A percentile compares a stretch with the other conserved stretches of the same genome.
Conservation (phyloP, 2,888 invertebrate species). For the Caenorhabditis zanzibari region DNA sequence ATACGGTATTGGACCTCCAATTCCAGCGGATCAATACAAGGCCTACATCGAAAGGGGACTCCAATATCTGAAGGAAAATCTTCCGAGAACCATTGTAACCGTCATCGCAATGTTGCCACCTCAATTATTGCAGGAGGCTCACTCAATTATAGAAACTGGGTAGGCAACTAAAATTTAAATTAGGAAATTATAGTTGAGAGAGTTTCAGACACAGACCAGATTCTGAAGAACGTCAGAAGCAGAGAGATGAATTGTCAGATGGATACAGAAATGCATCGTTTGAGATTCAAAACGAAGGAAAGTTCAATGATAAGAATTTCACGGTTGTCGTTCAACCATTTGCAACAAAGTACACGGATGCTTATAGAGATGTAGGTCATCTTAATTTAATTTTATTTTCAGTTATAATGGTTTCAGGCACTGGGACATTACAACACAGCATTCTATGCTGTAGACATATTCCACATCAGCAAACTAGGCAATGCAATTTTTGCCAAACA, state of each 20-base stretch:
- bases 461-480: conserved; percentile 77
- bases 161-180: neutral
- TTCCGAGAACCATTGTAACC: conserved; percentile 68
- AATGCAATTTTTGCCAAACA: conserved; percentile 72
- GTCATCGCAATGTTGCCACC: conserved; percentile 67
- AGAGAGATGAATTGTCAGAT: conserved; percentile 36
- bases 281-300: conserved; percentile 68
- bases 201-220: conserved; percentile 39
- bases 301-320: conserved; percentile 61
- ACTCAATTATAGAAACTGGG: conserved; percentile 62
- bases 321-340: conserved; percentile 70
- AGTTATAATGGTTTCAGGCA: conserved; percentile 13
- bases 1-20: conserved; percentile 27
- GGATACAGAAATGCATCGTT: conserved; percentile 47
- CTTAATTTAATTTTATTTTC: neutral
- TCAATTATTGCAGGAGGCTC: conserved; percentile 68
- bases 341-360: conserved; percentile 55
- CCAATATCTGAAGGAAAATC: conserved; percentile 50
- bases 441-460: conserved; percentile 75
- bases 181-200: neutral
- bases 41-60: conserved; percentile 56
- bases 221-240: conserved; percentile 34
- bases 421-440: conserved; percentile 64
- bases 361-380: conserved; percentile 58
- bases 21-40: conserved; percentile 61